Evolutionary conservation across 2,888 invertebrate genomes (phyloP).

Genomic region (Agrotis clavis): DNA sequence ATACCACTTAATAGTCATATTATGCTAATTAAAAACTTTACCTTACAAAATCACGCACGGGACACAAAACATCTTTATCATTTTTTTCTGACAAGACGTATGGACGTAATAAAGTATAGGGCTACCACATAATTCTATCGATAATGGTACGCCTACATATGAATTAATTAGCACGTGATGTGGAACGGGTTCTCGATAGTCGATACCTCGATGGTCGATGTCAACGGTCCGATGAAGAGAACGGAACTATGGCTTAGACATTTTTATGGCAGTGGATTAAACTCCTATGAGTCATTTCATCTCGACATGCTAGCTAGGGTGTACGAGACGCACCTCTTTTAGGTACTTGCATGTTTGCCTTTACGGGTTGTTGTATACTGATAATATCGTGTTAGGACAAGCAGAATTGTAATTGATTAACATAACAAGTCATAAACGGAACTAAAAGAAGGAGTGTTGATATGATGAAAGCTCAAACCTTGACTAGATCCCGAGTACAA

Average conservation of each 20-base stretch:
- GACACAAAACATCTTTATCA: constrained; percentile 81
- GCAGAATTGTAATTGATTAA: not conserved
- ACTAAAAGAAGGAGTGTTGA: not conserved
- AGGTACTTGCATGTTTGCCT: constrained; percentile 49
- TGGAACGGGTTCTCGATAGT: constrained; percentile 84
- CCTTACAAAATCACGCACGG: constrained; percentile 74
- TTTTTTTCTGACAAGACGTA: constrained; percentile 82
- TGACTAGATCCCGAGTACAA: not conserved
- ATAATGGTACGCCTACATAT: constrained; percentile 88
- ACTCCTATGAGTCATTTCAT: constrained; percentile 84
- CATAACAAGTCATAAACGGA: too few species aligned
- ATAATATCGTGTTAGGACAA: constrained; percentile 22
- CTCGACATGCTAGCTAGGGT: constrained; percentile 73
- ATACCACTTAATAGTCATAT: constrained; percentile 66
- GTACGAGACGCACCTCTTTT: constrained; percentile 75
- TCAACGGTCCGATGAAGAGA: constrained; percentile 84
- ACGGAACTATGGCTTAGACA: constrained; percentile 84
- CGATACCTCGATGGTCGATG: constrained; percentile 74
- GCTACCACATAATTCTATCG: constrained; percentile 89
- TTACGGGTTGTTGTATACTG: constrained; percentile 39
- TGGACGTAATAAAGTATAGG: constrained; percentile 84
- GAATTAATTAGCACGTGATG: constrained; percentile 89
- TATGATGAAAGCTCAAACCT: too few species aligned
- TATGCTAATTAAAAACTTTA: constrained; percentile 75
- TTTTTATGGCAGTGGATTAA: constrained; percentile 84